Percentiles rank a stretch among this genome's conserved stretches.
Evolutionary conservation across 2,113 vertebrate species (phyloP).

Genomic region (Scalopus aquaticus): DNA sequence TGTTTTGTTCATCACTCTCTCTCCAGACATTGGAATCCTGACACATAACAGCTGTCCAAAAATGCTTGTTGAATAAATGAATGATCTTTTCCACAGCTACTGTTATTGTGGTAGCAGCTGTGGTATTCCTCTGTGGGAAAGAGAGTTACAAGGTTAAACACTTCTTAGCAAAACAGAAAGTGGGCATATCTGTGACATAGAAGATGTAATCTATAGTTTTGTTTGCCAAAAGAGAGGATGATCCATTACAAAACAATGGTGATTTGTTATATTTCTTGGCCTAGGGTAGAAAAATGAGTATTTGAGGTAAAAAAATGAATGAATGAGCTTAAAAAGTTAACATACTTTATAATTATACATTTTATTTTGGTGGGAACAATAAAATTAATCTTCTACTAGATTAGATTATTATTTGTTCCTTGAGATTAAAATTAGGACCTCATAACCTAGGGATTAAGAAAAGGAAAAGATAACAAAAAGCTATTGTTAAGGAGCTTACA

Average conservation of each 20-base stretch:
- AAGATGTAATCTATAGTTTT: too few relatives aligned
- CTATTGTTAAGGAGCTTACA: neutral
- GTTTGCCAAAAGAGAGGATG: too few relatives aligned
- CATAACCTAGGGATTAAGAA: neutral
- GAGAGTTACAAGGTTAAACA: too few relatives aligned
- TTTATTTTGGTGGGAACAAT: neutral
- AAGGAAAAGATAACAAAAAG: neutral
- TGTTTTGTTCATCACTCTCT: neutral
- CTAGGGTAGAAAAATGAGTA: too few relatives aligned
- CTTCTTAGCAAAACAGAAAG: too few relatives aligned
- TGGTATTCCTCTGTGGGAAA: too few relatives aligned
- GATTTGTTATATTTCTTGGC: too few relatives aligned
- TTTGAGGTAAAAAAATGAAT: too few relatives aligned
- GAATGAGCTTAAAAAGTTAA: neutral
- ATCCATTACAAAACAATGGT: too few relatives aligned
- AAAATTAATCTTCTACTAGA: neutral
- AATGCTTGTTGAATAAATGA: neutral
- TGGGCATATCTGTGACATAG: too few relatives aligned
- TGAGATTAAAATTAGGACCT: neutral
- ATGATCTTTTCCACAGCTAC: neutral
- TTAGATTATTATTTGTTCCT: slow-evolving; percentile 8
- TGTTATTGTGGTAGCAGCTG: too few relatives aligned
- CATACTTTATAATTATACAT: neutral
- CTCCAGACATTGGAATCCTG: neutral
- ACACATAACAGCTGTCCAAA: neutral